Conservation (phyloP, 2,888 invertebrate species). For the Escarpia spicata region DNA sequence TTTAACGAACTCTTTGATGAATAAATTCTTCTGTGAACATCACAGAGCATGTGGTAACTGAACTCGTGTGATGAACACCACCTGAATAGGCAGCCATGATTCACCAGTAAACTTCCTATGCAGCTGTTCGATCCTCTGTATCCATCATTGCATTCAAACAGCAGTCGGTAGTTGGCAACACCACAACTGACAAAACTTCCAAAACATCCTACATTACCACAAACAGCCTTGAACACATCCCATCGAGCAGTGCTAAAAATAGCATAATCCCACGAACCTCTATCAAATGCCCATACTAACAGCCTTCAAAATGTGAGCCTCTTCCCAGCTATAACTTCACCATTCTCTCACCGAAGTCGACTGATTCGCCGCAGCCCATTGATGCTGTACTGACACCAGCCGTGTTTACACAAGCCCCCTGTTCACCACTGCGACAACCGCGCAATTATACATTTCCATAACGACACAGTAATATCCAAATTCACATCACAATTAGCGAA, state of each 20-base stretch:
- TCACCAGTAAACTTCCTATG: not conserved
- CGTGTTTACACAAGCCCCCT: not conserved
- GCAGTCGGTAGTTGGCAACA: not conserved
- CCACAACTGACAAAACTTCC: not conserved
- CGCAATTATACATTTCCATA: slow-evolving; percentile 12
- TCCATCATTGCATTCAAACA: not conserved
- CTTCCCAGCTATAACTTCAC: not conserved
- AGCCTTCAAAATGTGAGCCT: not conserved
- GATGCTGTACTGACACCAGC: not conserved
- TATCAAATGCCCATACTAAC: not conserved
- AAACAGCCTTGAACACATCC: not conserved
- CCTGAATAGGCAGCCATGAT: not conserved
- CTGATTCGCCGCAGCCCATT: not conserved
- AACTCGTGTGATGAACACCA: not conserved
- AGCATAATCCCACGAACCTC: not conserved
- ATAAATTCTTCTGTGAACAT: not conserved
- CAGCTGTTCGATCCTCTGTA: not conserved
- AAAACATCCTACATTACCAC: not conserved
- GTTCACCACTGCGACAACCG: not conserved
- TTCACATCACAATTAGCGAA: not conserved
- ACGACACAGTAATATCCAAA: not conserved
- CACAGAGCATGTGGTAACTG: not conserved
- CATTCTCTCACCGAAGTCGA: not conserved
- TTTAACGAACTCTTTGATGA: not conserved
- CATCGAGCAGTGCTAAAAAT: not conserved